Evolutionary conservation across 2,888 invertebrate genomes (phyloP).

Genomic region (Temnothorax rugatulus): DNA sequence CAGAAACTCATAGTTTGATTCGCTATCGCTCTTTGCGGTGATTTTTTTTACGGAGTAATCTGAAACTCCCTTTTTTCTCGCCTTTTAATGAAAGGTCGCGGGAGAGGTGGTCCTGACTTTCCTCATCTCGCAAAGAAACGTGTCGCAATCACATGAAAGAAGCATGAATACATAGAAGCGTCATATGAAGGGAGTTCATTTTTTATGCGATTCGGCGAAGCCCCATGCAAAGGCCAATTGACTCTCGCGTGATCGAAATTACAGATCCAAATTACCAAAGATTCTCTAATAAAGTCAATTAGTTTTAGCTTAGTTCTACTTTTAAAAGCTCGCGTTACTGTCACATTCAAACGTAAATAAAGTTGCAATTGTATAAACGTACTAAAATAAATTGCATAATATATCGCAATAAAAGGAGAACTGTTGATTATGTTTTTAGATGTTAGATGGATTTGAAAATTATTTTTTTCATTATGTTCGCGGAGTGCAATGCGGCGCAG

Average conservation of each 20-base stretch:
- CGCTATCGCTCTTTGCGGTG: not conserved
- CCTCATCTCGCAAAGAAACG: slow-evolving; percentile 46
- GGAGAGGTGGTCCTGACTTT: slow-evolving; percentile 56
- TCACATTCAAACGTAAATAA: not conserved
- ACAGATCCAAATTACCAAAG: not conserved
- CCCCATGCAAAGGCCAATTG: slow-evolving; percentile 55
- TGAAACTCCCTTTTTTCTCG: slow-evolving; percentile 28
- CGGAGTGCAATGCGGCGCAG: not conserved
- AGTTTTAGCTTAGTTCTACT: not conserved
- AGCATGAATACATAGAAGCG: not conserved
- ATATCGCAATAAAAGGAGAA: not conserved
- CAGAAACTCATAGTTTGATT: slow-evolving; percentile 4
- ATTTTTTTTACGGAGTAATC: slow-evolving; percentile 28
- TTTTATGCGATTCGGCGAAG: slow-evolving; percentile 34
- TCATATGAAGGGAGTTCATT: slow-evolving; percentile 37
- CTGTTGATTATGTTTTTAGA: not conserved
- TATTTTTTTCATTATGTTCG: not conserved
- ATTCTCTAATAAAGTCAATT: slow-evolving; percentile 1
- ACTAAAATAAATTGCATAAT: not conserved
- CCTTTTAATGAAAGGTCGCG: slow-evolving; percentile 24
- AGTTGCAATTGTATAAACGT: not conserved
- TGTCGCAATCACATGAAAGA: slow-evolving; percentile 42
- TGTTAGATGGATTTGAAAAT: not conserved
- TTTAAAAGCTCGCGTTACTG: not conserved
- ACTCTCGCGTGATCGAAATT: slow-evolving; percentile 2